These are phyloP conservation scores for Zaprionus lineosus DNA, from an alignment of 2,888 invertebrate genomes.

Conservation along the genomic window DNA sequence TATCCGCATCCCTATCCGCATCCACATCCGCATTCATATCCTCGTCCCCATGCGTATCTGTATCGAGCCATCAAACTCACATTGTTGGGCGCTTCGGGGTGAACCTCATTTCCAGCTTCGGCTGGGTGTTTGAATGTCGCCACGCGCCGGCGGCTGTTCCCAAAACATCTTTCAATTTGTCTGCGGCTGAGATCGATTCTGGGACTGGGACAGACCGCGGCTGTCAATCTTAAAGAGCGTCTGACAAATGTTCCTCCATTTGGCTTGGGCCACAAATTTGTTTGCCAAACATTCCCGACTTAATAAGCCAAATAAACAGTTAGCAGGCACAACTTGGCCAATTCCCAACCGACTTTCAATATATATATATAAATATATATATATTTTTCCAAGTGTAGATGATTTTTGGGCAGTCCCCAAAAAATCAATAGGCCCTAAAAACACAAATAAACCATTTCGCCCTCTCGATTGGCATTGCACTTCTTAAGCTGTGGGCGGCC, in stretches of 20 bases:
- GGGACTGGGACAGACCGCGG: too few relatives aligned
- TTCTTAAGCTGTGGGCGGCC: constrained; percentile 34
- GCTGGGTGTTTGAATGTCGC: constrained; percentile 1
- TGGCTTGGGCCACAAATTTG: too few relatives aligned
- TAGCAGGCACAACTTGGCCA: constrained; percentile 7
- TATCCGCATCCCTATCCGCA: constrained; percentile 13
- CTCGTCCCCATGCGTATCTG: constrained; percentile 14
- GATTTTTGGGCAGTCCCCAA: background rate
- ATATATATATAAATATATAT: too few relatives aligned
- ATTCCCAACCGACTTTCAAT: constrained; percentile 1
- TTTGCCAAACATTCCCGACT: too few relatives aligned
- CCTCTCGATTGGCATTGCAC: constrained; percentile 1
- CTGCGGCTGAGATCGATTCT: too few relatives aligned
- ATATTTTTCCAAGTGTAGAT: too few relatives aligned
- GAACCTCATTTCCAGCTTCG: constrained; percentile 5
- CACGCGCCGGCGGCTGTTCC: constrained; percentile 9
- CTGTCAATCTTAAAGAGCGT: constrained; percentile 31
- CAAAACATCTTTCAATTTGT: constrained; percentile 34
- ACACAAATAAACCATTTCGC: constrained; percentile 5
- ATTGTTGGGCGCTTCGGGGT: constrained; percentile 27
- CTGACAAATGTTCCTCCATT: too few relatives aligned
- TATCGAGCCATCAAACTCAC: constrained; percentile 33
- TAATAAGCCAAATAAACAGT: constrained; percentile 34
- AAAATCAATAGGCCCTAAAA: constrained; percentile 21
- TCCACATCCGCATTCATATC: constrained; percentile 32